Evolutionary conservation across 2,888 invertebrate species (phyloP).

Genomic region (Harpalus rubripes): DNA sequence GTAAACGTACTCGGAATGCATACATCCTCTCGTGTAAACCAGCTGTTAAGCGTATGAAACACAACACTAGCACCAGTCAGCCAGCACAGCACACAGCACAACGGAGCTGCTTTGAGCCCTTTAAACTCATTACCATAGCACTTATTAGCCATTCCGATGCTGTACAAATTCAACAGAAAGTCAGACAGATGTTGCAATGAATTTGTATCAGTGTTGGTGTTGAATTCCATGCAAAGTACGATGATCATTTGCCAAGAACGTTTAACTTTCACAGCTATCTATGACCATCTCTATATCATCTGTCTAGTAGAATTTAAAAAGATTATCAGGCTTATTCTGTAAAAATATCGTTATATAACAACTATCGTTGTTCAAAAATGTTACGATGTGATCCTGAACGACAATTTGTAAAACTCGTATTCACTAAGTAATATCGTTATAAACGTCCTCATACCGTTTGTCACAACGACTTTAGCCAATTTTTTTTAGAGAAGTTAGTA

Average conservation of each 20-base stretch:
- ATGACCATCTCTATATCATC: not conserved
- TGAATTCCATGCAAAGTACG: slow-evolving; percentile 32
- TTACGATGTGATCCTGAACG: no score
- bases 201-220: slow-evolving; percentile 30
- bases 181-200: slow-evolving; percentile 49
- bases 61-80: not conserved
- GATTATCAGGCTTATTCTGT: no score
- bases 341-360: no score
- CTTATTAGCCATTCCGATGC: slow-evolving; percentile 43
- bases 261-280: slow-evolving; percentile 44
- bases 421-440: no score
- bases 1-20: slow-evolving; percentile 8
- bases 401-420: no score
- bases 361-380: no score
- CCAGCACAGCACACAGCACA: no score
- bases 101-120: not conserved
- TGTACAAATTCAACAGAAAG: slow-evolving; percentile 50
- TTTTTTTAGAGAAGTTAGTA: no score
- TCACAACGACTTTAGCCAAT: no score
- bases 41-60: slow-evolving; percentile 8
- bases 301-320: no score
- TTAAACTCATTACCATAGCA: slow-evolving; percentile 48
- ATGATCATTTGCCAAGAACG: slow-evolving; percentile 21
- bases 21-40: slow-evolving; percentile 14
- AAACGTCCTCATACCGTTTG: no score